These are phyloP conservation scores for Mythimna ferrago DNA, from an alignment of 2,888 invertebrate genomes.

Conservation along the genomic window DNA sequence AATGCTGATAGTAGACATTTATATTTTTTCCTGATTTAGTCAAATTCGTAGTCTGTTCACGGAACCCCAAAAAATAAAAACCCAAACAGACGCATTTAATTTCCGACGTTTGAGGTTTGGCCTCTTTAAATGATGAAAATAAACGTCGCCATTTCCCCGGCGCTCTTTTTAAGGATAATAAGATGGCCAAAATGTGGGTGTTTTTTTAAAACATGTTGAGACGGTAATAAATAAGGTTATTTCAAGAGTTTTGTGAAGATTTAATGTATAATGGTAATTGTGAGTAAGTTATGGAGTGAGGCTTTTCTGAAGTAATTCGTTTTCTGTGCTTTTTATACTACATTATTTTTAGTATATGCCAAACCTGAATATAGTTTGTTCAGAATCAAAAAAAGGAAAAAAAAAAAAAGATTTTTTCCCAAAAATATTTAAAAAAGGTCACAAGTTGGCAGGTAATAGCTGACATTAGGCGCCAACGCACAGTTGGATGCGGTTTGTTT, in stretches of 20 bases:
- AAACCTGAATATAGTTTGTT: no score
- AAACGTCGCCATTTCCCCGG: constrained; percentile 29
- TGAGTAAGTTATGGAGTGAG: constrained; percentile 13
- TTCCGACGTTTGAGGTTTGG: constrained; percentile 52
- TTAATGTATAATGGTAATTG: constrained; percentile 28
- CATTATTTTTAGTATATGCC: no score
- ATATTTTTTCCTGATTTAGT: neutral
- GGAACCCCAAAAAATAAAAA: constrained; percentile 50
- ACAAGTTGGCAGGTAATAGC: no score
- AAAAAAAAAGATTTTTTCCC: no score
- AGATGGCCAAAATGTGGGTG: constrained; percentile 37
- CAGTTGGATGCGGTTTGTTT: no score
- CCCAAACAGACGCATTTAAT: constrained; percentile 50
- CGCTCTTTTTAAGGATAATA: constrained; percentile 39
- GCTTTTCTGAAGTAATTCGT: neutral
- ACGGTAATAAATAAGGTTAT: constrained; percentile 32
- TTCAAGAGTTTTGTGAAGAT: constrained; percentile 28
- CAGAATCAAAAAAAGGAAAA: no score
- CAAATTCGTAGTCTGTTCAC: neutral
- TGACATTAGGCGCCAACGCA: no score
- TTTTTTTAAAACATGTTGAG: constrained; percentile 52
- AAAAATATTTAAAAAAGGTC: no score
- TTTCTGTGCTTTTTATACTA: neutral
- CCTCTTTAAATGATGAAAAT: constrained; percentile 49
- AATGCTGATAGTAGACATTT: no score